Evolutionary conservation across 2,797 vertebrate genomes (phyloP).

Genomic region (Danio jaintianensis): DNA sequence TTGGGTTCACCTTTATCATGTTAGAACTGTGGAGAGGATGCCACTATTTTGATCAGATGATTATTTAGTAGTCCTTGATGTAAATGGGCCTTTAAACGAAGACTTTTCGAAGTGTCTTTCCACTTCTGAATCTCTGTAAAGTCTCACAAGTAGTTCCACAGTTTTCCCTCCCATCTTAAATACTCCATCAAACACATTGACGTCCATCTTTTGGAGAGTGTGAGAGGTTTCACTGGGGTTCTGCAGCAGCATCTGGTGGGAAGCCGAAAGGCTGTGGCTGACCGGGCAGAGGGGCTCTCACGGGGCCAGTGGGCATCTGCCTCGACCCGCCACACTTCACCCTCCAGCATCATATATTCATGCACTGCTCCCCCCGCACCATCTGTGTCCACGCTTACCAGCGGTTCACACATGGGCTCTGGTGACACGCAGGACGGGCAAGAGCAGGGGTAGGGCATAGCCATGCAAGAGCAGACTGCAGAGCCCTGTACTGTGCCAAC

Average conservation of each 20-base stretch:
- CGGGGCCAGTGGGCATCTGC: slow-evolving; percentile 65
- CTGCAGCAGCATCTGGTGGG: slow-evolving; percentile 59
- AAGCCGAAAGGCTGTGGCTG: slow-evolving; percentile 54
- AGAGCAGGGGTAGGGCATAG: slow-evolving; percentile 35
- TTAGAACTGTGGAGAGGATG: no score
- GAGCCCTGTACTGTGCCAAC: slow-evolving; percentile 26
- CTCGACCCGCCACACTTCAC: slow-evolving; percentile 63
- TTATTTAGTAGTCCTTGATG: no score
- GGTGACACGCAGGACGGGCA: slow-evolving; percentile 52
- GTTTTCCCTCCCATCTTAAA: slow-evolving; percentile 16
- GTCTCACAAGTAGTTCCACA: background rate
- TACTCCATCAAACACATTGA: slow-evolving; percentile 29
- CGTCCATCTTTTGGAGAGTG: slow-evolving; percentile 36
- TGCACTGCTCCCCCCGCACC: slow-evolving; percentile 59
- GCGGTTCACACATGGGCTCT: slow-evolving; percentile 42
- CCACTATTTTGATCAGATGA: no score
- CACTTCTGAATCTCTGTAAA: background rate
- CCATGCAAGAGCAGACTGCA: slow-evolving; percentile 27
- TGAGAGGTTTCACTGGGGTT: slow-evolving; percentile 43
- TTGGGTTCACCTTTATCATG: no score
- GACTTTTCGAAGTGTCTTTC: no score
- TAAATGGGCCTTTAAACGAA: no score
- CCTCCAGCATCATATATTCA: slow-evolving; percentile 66
- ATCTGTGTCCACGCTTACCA: slow-evolving; percentile 60
- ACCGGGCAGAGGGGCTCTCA: slow-evolving; percentile 57